phyloP scores from a whole-genome alignment of 2,113 vertebrate species.

The Holacanthus passer region DNA sequence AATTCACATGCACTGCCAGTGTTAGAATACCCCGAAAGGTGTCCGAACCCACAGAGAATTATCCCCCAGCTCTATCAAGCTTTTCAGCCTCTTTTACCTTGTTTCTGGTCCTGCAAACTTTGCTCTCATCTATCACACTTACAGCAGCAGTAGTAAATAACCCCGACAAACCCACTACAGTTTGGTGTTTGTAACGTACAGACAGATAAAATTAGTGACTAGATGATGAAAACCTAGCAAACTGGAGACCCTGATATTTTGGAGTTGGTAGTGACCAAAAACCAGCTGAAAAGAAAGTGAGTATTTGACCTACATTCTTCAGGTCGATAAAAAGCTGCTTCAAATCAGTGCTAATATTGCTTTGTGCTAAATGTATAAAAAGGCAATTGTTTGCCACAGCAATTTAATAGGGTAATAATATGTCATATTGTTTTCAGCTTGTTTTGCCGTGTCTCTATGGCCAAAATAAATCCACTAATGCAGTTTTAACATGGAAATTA shows the following conservation, averaged over 20 bases:
- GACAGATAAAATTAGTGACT: background rate
- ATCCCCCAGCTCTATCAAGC: background rate
- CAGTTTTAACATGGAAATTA: slow-evolving; percentile 17
- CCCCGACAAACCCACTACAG: background rate
- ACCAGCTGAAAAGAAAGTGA: background rate
- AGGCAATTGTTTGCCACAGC: slow-evolving; percentile 1
- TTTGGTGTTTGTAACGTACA: background rate
- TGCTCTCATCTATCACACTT: background rate
- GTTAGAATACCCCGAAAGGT: background rate
- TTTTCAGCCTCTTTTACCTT: background rate
- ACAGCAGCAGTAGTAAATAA: background rate
- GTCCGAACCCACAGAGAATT: background rate
- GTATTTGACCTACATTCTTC: background rate
- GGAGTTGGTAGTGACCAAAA: slow-evolving; percentile 1
- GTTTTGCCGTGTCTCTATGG: background rate
- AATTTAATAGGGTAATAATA: slow-evolving; percentile 2
- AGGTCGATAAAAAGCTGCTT: background rate
- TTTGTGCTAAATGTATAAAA: background rate
- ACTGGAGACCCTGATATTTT: background rate
- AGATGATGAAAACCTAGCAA: background rate
- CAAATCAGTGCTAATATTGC: background rate
- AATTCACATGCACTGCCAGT: background rate
- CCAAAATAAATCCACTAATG: slow-evolving; percentile 15
- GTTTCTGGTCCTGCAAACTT: background rate
- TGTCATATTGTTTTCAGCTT: slow-evolving; percentile 8